phyloP scores from a whole-genome alignment of 2,888 invertebrate genomes.

The Darwinula stevensoni region DNA sequence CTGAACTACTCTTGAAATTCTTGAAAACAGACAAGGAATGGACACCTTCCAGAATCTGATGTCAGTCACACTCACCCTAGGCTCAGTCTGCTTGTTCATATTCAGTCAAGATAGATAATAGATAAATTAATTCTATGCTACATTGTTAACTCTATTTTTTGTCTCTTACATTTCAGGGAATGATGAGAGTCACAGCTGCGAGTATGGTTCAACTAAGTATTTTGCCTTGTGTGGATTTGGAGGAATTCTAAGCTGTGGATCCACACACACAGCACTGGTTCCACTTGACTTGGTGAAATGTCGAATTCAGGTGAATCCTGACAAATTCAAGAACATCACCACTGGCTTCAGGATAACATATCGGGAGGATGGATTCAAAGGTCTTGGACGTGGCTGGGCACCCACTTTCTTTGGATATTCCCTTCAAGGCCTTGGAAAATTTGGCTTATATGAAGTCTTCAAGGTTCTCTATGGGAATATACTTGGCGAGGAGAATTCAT shows the following conservation, averaged over 20 bases:
- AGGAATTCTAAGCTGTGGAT: slow-evolving; percentile 52
- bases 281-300: slow-evolving; percentile 89
- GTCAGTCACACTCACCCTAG: too few species aligned
- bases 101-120: too few species aligned
- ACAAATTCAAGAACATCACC: slow-evolving; percentile 59
- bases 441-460: slow-evolving; percentile 90
- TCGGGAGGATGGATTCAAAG: neutral
- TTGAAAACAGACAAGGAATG: too few species aligned
- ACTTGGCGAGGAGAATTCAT: slow-evolving; percentile 71
- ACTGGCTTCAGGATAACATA: slow-evolving; percentile 34
- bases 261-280: slow-evolving; percentile 57
- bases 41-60: too few species aligned
- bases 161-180: too few species aligned
- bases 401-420: slow-evolving; percentile 93
- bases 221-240: slow-evolving; percentile 78
- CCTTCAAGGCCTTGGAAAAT: slow-evolving; percentile 79
- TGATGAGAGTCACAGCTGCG: too few species aligned
- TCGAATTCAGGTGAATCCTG: slow-evolving; percentile 69
- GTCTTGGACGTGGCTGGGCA: slow-evolving; percentile 75
- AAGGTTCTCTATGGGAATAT: slow-evolving; percentile 54
- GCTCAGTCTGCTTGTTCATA: too few species aligned
- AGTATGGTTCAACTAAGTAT: slow-evolving; percentile 60
- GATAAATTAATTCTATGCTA: too few species aligned
- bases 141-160: too few species aligned
- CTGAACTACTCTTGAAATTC: too few species aligned